A percentile compares a stretch with the other conserved stretches of the same genome.
phyloP scores from a whole-genome alignment of 2,113 vertebrate genomes.

The Limanda limanda region DNA sequence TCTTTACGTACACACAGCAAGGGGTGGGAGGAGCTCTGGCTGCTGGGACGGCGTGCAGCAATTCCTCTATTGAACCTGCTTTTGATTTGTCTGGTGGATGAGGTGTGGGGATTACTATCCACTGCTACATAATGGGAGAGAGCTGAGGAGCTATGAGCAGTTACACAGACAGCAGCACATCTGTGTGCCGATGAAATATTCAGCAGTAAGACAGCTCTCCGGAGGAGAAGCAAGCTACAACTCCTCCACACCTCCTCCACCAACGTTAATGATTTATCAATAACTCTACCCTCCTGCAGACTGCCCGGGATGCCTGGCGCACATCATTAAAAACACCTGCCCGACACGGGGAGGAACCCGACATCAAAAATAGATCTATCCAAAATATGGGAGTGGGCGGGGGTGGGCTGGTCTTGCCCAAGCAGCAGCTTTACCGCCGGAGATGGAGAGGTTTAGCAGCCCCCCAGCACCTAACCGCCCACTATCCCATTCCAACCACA shows the following conservation, averaged over 20 bases:
- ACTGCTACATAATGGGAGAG: conserved; percentile 70
- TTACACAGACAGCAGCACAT: conserved; percentile 85
- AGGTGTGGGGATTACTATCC: conserved; percentile 66
- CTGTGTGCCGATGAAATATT: conserved; percentile 87
- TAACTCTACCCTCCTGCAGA: conserved; percentile 77
- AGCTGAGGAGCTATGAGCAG: conserved; percentile 78
- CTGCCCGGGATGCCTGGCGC: conserved; percentile 68
- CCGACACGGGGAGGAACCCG: conserved; percentile 72
- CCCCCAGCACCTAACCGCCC: conserved; percentile 47
- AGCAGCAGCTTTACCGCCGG: conserved; percentile 49
- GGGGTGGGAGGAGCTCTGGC: not conserved
- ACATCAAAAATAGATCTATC: conserved; percentile 83
- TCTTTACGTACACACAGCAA: not conserved
- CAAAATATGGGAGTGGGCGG: conserved; percentile 57
- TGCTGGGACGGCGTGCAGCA: conserved; percentile 18
- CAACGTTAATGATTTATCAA: conserved; percentile 87
- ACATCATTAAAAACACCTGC: conserved; percentile 81
- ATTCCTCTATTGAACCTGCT: conserved; percentile 50
- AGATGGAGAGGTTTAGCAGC: conserved; percentile 66
- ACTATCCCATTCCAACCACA: conserved; percentile 45
- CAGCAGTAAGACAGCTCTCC: conserved; percentile 79
- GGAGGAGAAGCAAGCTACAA: conserved; percentile 76
- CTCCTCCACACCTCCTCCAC: conserved; percentile 80
- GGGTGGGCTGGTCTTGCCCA: conserved; percentile 31
- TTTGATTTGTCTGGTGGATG: conserved; percentile 55